A percentile compares a stretch with the other conserved stretches of the same genome.
Conservation (phyloP, 2,888 invertebrate genomes). For the Drosophila emarginata region DNA sequence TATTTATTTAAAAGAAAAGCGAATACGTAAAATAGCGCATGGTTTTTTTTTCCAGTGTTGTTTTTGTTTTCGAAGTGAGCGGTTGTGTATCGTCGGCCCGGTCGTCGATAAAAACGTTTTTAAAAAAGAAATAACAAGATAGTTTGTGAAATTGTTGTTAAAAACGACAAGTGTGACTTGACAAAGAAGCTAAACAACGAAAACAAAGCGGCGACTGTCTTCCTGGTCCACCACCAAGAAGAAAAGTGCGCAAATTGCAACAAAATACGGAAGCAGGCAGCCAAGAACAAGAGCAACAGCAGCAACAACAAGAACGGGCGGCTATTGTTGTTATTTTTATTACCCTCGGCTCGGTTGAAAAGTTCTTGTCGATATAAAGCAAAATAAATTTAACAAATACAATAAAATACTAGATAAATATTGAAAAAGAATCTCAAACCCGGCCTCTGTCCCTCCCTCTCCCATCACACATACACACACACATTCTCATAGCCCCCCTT, state of each 20-base stretch:
- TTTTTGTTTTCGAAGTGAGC: neutral
- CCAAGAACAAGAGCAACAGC: conserved; percentile 22
- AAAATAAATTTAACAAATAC: neutral
- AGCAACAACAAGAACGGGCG: conserved; percentile 27
- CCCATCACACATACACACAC: neutral
- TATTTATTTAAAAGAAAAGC: too few relatives aligned
- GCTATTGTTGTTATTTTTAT: conserved; percentile 40
- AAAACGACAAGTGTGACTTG: conserved; percentile 1
- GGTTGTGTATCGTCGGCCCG: neutral
- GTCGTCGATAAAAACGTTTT: neutral
- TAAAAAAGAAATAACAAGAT: neutral
- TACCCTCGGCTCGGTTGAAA: neutral
- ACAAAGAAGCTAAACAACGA: conserved; percentile 10
- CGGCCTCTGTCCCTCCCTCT: neutral
- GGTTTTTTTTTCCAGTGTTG: neutral
- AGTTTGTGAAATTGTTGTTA: conserved; percentile 2
- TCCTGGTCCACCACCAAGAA: conserved; percentile 52
- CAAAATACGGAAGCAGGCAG: conserved; percentile 62
- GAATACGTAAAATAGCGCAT: too few relatives aligned
- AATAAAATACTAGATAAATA: neutral
- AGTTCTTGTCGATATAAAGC: neutral
- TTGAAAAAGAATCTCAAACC: neutral
- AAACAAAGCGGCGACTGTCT: conserved; percentile 54
- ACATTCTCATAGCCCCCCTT: neutral
- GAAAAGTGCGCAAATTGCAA: conserved; percentile 59